These are phyloP conservation scores for Lasioglossum morio DNA, from an alignment of 2,888 invertebrate genomes.

Conservation along the genomic window DNA sequence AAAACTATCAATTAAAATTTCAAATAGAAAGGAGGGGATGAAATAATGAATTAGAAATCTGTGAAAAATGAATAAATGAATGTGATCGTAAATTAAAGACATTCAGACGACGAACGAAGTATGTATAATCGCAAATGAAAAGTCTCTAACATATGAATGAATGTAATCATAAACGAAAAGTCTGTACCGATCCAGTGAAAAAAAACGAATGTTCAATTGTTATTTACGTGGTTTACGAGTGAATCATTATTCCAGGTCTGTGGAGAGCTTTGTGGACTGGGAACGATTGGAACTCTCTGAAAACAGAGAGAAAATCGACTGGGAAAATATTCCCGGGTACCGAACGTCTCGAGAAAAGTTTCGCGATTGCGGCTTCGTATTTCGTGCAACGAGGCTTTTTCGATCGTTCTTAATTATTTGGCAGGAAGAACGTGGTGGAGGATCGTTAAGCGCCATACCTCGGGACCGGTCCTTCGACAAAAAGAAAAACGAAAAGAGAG, in stretches of 20 bases:
- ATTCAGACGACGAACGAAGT: too few species aligned
- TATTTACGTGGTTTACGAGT: neutral
- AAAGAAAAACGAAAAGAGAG: neutral
- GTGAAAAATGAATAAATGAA: too few species aligned
- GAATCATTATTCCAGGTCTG: neutral
- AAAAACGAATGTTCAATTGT: neutral
- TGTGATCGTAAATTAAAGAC: too few species aligned
- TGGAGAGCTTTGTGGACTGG: neutral
- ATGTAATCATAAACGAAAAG: too few species aligned
- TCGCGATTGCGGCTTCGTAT: conserved; percentile 39
- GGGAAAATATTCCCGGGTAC: conserved; percentile 33
- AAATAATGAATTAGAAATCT: neutral
- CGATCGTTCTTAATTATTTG: conserved; percentile 71
- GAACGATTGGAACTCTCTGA: neutral
- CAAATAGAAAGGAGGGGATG: neutral
- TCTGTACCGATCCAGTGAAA: neutral
- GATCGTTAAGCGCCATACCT: conserved; percentile 60
- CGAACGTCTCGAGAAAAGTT: conserved; percentile 45
- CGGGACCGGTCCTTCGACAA: conserved; percentile 10
- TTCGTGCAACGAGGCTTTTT: conserved; percentile 48
- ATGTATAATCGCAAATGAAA: too few species aligned
- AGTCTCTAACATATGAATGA: too few species aligned
- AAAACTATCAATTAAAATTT: neutral
- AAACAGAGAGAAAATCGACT: conserved; percentile 1
- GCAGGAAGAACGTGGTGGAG: conserved; percentile 57